Conservation (phyloP, 1,140 invertebrate genomes). For the Heliconius melpomene region DNA sequence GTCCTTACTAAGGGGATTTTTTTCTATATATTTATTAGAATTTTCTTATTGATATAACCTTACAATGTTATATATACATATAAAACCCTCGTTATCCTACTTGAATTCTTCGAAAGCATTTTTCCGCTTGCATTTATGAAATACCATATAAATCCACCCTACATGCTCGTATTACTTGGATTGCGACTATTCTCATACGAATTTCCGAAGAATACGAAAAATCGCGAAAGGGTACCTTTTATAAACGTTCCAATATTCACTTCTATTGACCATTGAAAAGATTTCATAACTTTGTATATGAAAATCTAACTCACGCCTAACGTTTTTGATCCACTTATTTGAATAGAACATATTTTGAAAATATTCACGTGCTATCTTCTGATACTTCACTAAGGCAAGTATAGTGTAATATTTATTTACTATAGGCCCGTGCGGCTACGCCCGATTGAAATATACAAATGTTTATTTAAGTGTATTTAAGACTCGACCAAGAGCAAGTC, state of each 20-base stretch:
- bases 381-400: too few relatives aligned
- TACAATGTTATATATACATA: neutral
- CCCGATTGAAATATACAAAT: too few relatives aligned
- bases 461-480: too few relatives aligned
- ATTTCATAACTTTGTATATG: neutral
- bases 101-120: neutral
- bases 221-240: neutral
- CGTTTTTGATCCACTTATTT: too few relatives aligned
- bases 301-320: neutral
- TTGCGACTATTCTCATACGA: slow-evolving; percentile 1
- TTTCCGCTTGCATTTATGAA: slow-evolving; percentile 9
- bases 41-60: neutral
- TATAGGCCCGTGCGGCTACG: too few relatives aligned
- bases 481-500: too few relatives aligned
- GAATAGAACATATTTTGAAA: too few relatives aligned
- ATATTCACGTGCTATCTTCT: too few relatives aligned
- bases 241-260: neutral
- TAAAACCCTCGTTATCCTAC: neutral
- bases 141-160: neutral
- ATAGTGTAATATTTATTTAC: too few relatives aligned
- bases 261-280: neutral
- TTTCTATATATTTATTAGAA: too few relatives aligned
- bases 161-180: neutral
- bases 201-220: neutral
- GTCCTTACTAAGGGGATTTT: too few relatives aligned